These are phyloP conservation scores for Apomyelois bistriatella DNA, from an alignment of 2,888 invertebrate species.

Conservation along the genomic window DNA sequence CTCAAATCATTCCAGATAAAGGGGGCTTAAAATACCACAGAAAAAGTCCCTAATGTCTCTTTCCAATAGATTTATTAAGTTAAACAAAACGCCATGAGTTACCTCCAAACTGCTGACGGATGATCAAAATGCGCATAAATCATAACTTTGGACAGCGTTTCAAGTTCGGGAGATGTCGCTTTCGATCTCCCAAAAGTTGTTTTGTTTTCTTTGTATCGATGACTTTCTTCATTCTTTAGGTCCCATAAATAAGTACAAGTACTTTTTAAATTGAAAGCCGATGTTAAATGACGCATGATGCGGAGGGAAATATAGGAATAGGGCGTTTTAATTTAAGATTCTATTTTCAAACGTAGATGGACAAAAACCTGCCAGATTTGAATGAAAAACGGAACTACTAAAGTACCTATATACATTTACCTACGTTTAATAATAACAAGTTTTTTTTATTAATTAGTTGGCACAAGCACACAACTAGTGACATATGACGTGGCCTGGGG, in stretches of 20 bases:
- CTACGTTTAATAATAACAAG: too few species aligned
- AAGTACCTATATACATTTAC: too few species aligned
- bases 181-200: constrained; percentile 42
- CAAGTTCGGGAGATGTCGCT: constrained; percentile 29
- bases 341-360: too few species aligned
- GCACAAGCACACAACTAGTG: too few species aligned
- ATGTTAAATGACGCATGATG: not conserved
- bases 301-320: not conserved
- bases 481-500: too few species aligned
- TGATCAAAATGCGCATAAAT: constrained; percentile 65
- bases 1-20: too few species aligned
- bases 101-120: constrained; percentile 35
- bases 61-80: constrained; percentile 16
- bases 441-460: too few species aligned
- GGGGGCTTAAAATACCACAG: too few species aligned
- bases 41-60: constrained; percentile 1
- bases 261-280: not conserved
- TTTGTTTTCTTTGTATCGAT: constrained; percentile 31
- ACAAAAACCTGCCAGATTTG: too few species aligned
- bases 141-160: constrained; percentile 47
- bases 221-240: constrained; percentile 34
- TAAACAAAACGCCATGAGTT: constrained; percentile 38
- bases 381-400: too few species aligned
- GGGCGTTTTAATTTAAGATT: not conserved
- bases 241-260: constrained; percentile 8